Evolutionary conservation across 2,797 vertebrate species (phyloP).

Genomic region (Etheostoma perlongum): DNA sequence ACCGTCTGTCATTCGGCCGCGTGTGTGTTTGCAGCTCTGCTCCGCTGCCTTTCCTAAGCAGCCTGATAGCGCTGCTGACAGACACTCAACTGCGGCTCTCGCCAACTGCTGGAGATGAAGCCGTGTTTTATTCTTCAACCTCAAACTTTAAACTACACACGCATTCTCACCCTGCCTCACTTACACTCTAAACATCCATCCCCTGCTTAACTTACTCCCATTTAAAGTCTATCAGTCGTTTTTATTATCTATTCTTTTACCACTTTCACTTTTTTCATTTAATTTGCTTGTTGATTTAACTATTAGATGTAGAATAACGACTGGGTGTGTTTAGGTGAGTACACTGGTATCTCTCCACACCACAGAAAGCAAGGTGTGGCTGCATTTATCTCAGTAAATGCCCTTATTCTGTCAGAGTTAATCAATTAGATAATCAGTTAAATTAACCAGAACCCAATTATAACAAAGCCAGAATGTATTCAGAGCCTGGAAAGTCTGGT

Average conservation of each 20-base stretch:
- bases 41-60: conserved; percentile 32
- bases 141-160: conserved; percentile 22
- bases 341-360: not conserved
- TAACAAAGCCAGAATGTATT: not conserved
- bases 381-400: conserved; percentile 24
- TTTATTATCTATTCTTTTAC: not conserved
- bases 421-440: conserved; percentile 38
- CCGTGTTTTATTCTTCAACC: conserved; percentile 26
- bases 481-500: not conserved
- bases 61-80: conserved; percentile 53
- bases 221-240: not conserved
- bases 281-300: conserved; percentile 8
- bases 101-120: conserved; percentile 36
- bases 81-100: conserved; percentile 17
- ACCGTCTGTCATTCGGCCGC: conserved; percentile 44
- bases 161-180: conserved; percentile 1
- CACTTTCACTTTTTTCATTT: not conserved
- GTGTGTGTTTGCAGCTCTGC: conserved; percentile 32
- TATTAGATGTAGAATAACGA: not conserved
- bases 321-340: not conserved
- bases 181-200: conserved; percentile 16
- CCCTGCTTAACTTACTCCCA: conserved; percentile 9
- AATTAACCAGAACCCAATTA: conserved; percentile 42
- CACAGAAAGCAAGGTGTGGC: conserved; percentile 6
- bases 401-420: conserved; percentile 34